A percentile compares a stretch with the other conserved stretches of the same genome.
Conservation (phyloP, 2,888 invertebrate genomes). For the Aleiodes alternator region DNA sequence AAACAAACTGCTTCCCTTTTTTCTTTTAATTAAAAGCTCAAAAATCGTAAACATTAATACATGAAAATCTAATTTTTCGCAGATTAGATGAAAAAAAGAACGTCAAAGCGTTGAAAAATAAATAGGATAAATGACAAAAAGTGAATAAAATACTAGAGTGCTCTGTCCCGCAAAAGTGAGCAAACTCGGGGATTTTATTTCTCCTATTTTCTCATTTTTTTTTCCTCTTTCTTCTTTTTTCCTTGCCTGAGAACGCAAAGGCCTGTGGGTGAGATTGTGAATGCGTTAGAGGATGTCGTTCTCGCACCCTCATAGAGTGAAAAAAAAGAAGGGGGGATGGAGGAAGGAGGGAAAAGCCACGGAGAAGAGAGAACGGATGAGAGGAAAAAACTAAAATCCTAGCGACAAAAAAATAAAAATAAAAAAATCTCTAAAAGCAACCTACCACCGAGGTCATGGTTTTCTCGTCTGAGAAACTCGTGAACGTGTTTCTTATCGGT, state of each 20-base stretch:
- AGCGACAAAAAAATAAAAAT: neutral
- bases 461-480: neutral
- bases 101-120: too few relatives aligned
- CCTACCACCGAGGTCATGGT: neutral
- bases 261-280: too few relatives aligned
- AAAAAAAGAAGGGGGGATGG: neutral
- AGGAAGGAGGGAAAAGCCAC: neutral
- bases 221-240: neutral
- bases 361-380: conserved; percentile 12
- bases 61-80: too few relatives aligned
- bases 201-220: neutral
- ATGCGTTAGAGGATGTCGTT: neutral
- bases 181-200: neutral
- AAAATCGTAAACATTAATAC: too few relatives aligned
- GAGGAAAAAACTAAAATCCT: neutral
- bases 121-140: too few relatives aligned
- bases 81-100: too few relatives aligned
- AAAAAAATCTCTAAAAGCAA: neutral
- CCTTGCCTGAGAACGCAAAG: too few relatives aligned
- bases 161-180: neutral
- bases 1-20: too few relatives aligned
- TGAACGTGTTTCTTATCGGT: neutral
- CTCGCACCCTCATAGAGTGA: neutral
- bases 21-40: too few relatives aligned
- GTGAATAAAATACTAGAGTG: neutral